Base-by-base conservation (phyloP, 2,797 vertebrate genomes). In the Enteromius treurensis region DNA sequence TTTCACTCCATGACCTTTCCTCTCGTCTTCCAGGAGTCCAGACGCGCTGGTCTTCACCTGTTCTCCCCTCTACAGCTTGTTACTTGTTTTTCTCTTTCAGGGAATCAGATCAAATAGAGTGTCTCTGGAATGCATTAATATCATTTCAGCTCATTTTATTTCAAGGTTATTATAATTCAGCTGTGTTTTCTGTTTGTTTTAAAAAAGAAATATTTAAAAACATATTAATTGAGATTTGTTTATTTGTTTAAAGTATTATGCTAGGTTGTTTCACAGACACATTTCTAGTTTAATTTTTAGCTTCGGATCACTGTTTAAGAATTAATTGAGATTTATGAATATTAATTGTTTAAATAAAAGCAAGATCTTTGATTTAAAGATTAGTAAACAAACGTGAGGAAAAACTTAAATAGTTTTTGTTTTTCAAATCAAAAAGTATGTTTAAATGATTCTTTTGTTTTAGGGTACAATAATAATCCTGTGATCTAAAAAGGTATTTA, bases 1-100 rank as follows among this genome's bases (percentile, higher is more conserved):
- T 77, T 77, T 82, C 19, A 45, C 47, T 55, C 34, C 32, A 26
- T 76, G 62, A 76, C 81, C 65, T 80, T 65, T 65, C 62, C 15
- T 34, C 29, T 65, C 3, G n/a, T 67, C 45, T 67, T 58, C 47
- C 62, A 64, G 80, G 11, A n/a, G 21, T 73, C n/a, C 47, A 71
- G 79, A 70, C 34, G 13, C 2, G 0, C 49, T 45, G 71, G 47
- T 55, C 62, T 42, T 68, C 45, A 74, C 80, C 69, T 69, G 3
- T 79, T 79, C 19, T 67, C 6, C 45, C 13, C 4, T 79, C 49
- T 42, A 34, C 10, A 21, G 42, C 32, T 62, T 40, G 71, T 67
- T 67, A 75, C 47, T 42, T 6, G 26, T 55, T 49, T 76, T 76
- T 82, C 26, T 74, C 55, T 62, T 10, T 71, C 68, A 45, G 55